These are phyloP conservation scores for Todiramphus chloris DNA, from an alignment of 2,113 vertebrate species.

Conservation along the genomic window DNA sequence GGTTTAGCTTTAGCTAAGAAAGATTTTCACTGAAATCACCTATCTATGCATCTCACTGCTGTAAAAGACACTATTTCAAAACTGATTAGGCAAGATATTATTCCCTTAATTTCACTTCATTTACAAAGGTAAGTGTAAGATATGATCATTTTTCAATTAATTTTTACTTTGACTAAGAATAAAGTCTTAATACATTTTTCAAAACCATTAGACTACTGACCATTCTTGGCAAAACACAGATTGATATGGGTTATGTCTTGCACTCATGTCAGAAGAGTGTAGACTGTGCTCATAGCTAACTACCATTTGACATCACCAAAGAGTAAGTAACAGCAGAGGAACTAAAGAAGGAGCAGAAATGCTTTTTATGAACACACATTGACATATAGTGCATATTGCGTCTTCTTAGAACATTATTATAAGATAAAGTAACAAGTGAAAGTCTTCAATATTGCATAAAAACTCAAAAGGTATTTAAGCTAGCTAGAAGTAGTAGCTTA, in stretches of 20 bases:
- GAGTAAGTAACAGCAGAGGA: neutral
- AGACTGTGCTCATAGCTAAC: neutral
- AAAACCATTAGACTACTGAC: neutral
- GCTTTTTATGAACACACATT: neutral
- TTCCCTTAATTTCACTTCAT: neutral
- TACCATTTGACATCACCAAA: neutral
- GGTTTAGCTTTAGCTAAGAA: neutral
- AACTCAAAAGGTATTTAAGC: neutral
- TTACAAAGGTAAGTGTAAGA: neutral
- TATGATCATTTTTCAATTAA: neutral
- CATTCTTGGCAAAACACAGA: neutral
- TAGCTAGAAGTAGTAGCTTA: neutral
- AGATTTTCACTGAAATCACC: neutral
- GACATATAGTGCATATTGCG: neutral
- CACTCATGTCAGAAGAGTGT: neutral
- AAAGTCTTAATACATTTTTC: neutral
- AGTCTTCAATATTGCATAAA: neutral
- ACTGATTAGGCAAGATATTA: neutral
- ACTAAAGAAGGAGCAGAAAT: neutral
- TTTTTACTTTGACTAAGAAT: neutral
- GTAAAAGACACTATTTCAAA: neutral
- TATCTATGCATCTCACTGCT: neutral
- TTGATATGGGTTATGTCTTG: rapidly evolving
- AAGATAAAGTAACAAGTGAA: neutral
- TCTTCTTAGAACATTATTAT: neutral